A percentile compares a stretch with the other conserved stretches of the same genome.
phyloP scores from a whole-genome alignment of 1,140 invertebrate genomes.

The Tetraneura akinire region DNA sequence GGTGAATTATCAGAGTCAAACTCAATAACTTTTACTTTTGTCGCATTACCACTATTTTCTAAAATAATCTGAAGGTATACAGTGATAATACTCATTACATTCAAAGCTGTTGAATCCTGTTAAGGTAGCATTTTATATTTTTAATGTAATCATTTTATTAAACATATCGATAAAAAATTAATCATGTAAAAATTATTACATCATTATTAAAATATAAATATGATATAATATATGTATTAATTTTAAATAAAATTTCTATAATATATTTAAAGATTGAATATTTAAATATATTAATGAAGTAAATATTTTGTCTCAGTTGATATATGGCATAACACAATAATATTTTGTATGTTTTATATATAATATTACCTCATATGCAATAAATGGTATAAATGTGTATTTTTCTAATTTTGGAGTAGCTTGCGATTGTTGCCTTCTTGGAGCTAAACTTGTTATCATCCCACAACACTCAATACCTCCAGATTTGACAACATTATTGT shows the following conservation, averaged over 20 bases:
- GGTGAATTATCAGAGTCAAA: slow-evolving; percentile 66
- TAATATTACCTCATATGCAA: slow-evolving; percentile 64
- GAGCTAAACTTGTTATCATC: slow-evolving; percentile 86
- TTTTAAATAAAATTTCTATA: no score
- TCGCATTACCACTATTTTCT: slow-evolving; percentile 75
- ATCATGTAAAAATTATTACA: not conserved
- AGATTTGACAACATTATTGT: slow-evolving; percentile 75
- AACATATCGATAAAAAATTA: no score
- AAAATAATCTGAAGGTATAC: slow-evolving; percentile 71
- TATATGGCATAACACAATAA: not conserved
- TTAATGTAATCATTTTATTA: no score
- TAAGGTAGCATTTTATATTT: not conserved
- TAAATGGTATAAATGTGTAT: slow-evolving; percentile 81
- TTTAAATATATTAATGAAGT: no score
- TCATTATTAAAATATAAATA: no score
- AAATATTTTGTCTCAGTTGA: no score
- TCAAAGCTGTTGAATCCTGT: slow-evolving; percentile 40
- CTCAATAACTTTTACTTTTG: slow-evolving; percentile 79
- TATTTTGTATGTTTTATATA: no score
- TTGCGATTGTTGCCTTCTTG: slow-evolving; percentile 75
- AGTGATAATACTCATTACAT: slow-evolving; percentile 64
- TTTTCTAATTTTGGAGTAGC: slow-evolving; percentile 77
- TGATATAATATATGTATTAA: no score
- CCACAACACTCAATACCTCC: slow-evolving; percentile 89
- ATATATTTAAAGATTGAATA: no score